Evolutionary conservation across 1,140 invertebrate genomes (phyloP).

Genomic region (Eurosta solidaginis): DNA sequence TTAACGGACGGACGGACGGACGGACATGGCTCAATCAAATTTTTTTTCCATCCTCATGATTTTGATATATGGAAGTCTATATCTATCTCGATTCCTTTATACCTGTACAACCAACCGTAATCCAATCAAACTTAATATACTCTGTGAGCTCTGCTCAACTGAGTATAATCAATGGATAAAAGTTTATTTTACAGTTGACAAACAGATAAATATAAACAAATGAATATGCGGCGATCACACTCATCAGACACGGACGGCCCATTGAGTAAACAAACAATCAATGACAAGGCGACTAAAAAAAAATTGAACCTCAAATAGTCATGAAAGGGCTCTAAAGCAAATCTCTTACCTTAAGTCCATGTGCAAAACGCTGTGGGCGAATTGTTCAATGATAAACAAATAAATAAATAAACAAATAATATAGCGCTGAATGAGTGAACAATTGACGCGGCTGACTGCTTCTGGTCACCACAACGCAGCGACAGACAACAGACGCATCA

Average conservation of each 20-base stretch:
- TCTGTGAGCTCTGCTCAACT: no score
- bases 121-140: no score
- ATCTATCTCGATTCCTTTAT: no score
- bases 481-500: constrained; percentile 27
- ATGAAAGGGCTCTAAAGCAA: neutral
- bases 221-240: neutral
- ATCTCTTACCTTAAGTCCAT: neutral
- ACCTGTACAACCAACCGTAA: no score
- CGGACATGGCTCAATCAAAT: no score
- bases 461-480: constrained; percentile 20
- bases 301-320: neutral
- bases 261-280: constrained; percentile 25
- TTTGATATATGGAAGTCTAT: no score
- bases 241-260: neutral
- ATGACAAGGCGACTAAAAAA: neutral
- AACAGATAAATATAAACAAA: constrained; percentile 9
- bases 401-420: constrained; percentile 21
- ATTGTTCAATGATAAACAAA: neutral
- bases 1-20: no score
- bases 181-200: constrained; percentile 7
- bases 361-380: constrained; percentile 12
- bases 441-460: constrained; percentile 22
- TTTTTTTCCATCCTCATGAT: no score
- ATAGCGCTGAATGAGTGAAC: constrained; percentile 12
- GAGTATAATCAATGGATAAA: neutral